These are phyloP conservation scores for Ceyx margarethae DNA, from an alignment of 2,113 vertebrate species.

Conservation along the genomic window DNA sequence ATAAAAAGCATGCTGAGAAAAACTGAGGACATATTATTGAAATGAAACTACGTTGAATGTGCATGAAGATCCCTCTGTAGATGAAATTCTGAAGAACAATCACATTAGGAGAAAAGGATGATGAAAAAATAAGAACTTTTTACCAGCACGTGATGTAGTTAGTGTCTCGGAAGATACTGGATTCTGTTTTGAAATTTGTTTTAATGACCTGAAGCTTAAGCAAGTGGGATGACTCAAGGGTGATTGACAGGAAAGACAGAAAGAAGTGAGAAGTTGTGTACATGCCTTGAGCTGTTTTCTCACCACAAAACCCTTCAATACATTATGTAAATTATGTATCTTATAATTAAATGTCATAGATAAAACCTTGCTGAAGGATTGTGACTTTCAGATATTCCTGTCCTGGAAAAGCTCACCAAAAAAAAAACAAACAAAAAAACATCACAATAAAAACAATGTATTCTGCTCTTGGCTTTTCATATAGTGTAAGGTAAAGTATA, in stretches of 20 bases:
- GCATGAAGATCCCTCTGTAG: background rate
- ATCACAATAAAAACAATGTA: background rate
- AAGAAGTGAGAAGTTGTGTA: constrained; percentile 33
- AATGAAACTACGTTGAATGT: background rate
- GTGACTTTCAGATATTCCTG: background rate
- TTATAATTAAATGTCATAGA: constrained; percentile 30
- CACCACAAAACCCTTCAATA: constrained; percentile 11
- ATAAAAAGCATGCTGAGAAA: background rate
- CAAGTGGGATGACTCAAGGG: constrained; percentile 52
- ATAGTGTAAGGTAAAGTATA: background rate
- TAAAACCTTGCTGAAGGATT: constrained; percentile 3
- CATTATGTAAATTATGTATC: constrained; percentile 49
- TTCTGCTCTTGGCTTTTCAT: constrained; percentile 8
- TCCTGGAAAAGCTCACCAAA: background rate
- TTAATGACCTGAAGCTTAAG: constrained; percentile 66
- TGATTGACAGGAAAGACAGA: constrained; percentile 59
- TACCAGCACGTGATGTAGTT: constrained; percentile 36
- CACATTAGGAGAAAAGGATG: background rate
- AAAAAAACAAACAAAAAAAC: background rate
- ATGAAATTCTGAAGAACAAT: background rate
- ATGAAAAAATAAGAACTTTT: constrained; percentile 25
- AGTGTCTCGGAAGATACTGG: constrained; percentile 15
- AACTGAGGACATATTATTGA: background rate
- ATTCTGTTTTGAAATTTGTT: constrained; percentile 67
- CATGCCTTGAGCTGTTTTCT: constrained; percentile 28